phyloP scores from a whole-genome alignment of 2,797 vertebrate genomes.

The Oophaga sylvatica region DNA sequence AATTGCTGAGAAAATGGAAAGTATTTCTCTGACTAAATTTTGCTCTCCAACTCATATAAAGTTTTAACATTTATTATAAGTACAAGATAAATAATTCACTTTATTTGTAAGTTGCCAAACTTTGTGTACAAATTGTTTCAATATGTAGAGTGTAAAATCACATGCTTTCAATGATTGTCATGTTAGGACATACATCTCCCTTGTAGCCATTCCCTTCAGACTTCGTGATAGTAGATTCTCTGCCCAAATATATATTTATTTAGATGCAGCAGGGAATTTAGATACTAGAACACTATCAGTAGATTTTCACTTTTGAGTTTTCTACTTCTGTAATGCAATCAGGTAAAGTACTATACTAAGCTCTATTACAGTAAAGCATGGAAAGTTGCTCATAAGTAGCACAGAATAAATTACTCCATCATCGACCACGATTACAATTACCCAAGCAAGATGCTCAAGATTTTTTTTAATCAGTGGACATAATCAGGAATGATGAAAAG shows the following conservation, averaged over 20 bases:
- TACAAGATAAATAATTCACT: not conserved
- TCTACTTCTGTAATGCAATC: conserved; percentile 8
- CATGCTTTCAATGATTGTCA: too few relatives aligned
- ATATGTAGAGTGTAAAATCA: not conserved
- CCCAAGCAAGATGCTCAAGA: not conserved
- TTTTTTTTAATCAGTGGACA: conserved; percentile 2
- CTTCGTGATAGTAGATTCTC: not conserved
- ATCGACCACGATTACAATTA: not conserved
- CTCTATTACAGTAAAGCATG: not conserved
- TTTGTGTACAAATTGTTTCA: not conserved
- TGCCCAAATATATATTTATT: not conserved
- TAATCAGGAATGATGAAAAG: conserved; percentile 8
- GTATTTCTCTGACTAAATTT: too few relatives aligned
- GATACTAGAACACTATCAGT: not conserved
- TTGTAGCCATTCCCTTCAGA: not conserved
- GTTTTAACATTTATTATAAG: not conserved
- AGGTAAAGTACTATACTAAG: not conserved
- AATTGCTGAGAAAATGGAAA: too few relatives aligned
- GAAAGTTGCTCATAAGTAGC: not conserved
- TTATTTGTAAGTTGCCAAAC: not conserved
- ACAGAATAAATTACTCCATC: conserved; percentile 8
- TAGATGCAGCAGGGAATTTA: not conserved
- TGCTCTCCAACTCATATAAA: too few relatives aligned
- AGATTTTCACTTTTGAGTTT: not conserved
- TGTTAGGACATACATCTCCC: not conserved